Base-by-base conservation (phyloP, 2,888 invertebrate genomes). In the Biston betularia region DNA sequence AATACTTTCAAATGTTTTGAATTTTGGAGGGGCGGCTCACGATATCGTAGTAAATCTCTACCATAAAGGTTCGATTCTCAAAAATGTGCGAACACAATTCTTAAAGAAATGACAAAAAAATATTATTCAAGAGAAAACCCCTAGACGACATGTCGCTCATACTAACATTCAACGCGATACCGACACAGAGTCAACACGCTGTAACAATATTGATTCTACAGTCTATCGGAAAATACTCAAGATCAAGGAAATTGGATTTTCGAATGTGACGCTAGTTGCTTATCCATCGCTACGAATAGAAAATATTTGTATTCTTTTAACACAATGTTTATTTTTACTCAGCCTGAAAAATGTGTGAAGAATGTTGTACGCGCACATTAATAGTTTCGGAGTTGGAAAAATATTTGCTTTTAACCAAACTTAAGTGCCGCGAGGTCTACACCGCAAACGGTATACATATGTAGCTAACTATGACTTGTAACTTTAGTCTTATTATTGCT, bases 191-290 rank as follows among this genome's bases (percentile, higher is more conserved):
- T 65, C 65, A 60, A 63, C 57, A 53, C 59, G 63, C 48, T 60
- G 58, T 76, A 77, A 80, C 77, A 82, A 83, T 80, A 83, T 80
- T 78, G 79, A 79, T 77, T 79, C 75, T 73, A 75, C 75, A 74
- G 72, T 76, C 75, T 79, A 77, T 83, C 78, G 80, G 78, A 87
- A 85, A 84, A 87, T 82, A 74, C 79, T 84, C 87, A 85, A 85
- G 85, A 75, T 79, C 72, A 75, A 79, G 85, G 86, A 89, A 89
- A 88, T 89, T 85, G 85, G 83, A 84, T 88, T 87, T 83, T 80
- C 78, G 78, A 78, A 79, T 85, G 76, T 79, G 85, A 82, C 64
- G 67, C 67, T 70, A 65, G 65, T 63, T 66, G 71, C 62, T 68
- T 70, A 65, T 68, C 64, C 72, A 64, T 45, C 49, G 56, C n/a